Evolutionary conservation across 2,797 vertebrate genomes (phyloP).

Genomic region (Chrosomus eos): DNA sequence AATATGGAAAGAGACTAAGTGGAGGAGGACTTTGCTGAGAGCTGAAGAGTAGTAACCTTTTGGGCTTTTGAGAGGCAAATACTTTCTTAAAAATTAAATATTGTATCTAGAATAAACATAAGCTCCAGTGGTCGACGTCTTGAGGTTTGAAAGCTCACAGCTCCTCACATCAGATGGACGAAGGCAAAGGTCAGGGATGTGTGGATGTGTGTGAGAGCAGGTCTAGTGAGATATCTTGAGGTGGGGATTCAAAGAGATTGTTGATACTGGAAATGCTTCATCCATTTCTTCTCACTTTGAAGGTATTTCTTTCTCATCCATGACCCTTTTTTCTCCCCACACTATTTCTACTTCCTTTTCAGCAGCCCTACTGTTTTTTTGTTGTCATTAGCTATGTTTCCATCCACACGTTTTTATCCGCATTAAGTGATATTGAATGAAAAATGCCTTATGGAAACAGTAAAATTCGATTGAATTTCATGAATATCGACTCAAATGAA

Average conservation of each 20-base stretch:
- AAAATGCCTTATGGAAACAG: too few relatives aligned
- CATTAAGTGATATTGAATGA: too few relatives aligned
- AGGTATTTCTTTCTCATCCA: neutral
- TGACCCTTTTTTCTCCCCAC: neutral
- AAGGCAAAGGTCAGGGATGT: neutral
- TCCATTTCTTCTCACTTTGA: neutral
- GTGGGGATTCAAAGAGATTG: neutral
- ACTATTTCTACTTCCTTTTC: neutral
- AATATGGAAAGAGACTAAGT: neutral
- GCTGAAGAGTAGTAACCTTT: neutral
- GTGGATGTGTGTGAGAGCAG: neutral
- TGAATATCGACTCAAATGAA: too few relatives aligned
- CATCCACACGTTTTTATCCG: too few relatives aligned
- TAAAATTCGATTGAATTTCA: too few relatives aligned
- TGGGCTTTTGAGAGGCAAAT: neutral
- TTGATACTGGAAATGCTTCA: neutral
- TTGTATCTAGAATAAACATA: neutral
- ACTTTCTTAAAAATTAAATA: neutral
- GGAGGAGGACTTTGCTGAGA: neutral
- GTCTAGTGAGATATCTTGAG: neutral
- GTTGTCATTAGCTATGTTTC: too few relatives aligned
- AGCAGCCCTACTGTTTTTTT: neutral
- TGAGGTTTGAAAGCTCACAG: neutral
- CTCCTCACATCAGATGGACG: neutral
- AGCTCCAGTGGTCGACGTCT: neutral